A percentile compares a stretch with the other conserved stretches of the same genome.
phyloP scores from a whole-genome alignment of 2,888 invertebrate species.

The Lasioglossum villosulum region DNA sequence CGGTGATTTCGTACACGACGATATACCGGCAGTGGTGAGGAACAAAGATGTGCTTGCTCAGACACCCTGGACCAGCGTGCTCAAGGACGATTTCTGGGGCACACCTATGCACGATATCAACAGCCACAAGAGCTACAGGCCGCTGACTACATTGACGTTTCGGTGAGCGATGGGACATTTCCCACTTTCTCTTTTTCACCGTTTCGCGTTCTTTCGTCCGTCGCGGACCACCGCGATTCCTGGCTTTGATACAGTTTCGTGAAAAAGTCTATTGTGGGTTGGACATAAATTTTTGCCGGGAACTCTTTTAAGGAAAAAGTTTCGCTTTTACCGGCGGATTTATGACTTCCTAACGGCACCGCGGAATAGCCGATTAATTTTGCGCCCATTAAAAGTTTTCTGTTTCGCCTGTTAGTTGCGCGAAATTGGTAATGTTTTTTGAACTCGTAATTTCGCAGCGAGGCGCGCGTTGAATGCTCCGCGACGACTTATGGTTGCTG shows the following conservation, averaged over 20 bases:
- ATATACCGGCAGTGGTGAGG: constrained; percentile 92
- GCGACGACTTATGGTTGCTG: not conserved
- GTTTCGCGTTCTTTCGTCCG: not conserved
- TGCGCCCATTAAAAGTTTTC: constrained; percentile 1
- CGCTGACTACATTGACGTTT: constrained; percentile 93
- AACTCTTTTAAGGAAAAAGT: constrained; percentile 23
- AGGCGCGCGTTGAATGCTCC: not conserved
- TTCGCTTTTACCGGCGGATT: constrained; percentile 9
- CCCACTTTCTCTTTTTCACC: not conserved
- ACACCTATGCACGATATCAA: constrained; percentile 92
- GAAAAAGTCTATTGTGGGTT: not conserved
- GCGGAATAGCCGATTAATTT: constrained; percentile 17
- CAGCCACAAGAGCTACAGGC: constrained; percentile 95
- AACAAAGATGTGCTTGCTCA: constrained; percentile 92
- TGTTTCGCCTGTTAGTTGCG: not conserved
- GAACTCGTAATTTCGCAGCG: not conserved
- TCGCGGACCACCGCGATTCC: not conserved
- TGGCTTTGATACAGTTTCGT: not conserved
- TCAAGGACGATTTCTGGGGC: constrained; percentile 96
- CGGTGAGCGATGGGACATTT: constrained; percentile 87
- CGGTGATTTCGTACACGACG: constrained; percentile 95
- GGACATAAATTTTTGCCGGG: not conserved
- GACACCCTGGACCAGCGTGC: constrained; percentile 87
- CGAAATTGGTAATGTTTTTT: not conserved
- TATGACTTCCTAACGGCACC: constrained; percentile 4